These are phyloP conservation scores for Ramphastos sulfuratus DNA, from an alignment of 2,113 vertebrate species.

Conservation along the genomic window DNA sequence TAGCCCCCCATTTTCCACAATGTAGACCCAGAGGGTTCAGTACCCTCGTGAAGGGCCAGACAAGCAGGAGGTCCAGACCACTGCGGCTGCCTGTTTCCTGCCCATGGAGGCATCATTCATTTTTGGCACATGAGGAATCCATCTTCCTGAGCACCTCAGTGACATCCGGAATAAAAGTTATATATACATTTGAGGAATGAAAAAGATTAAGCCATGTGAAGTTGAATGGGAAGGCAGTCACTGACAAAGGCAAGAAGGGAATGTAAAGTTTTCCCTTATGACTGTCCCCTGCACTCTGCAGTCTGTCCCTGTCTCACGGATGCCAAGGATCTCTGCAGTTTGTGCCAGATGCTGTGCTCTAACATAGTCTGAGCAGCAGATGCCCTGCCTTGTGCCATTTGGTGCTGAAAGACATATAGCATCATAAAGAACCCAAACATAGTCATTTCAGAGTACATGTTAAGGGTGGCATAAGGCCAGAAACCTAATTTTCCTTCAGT, in stretches of 20 bases:
- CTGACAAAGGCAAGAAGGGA: background rate
- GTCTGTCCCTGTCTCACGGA: background rate
- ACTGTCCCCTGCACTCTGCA: background rate
- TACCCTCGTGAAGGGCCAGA: background rate
- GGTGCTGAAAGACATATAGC: background rate
- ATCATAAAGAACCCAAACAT: background rate
- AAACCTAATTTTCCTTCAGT: background rate
- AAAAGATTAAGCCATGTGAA: background rate
- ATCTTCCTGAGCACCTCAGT: background rate
- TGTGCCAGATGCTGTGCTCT: background rate
- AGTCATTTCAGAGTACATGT: background rate
- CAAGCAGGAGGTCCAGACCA: background rate
- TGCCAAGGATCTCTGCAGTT: background rate
- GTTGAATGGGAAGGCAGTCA: background rate
- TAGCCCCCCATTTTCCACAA: background rate
- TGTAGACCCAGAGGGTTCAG: background rate
- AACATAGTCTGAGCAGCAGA: background rate
- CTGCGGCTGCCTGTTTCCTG: fast-evolving
- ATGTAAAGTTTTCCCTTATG: background rate
- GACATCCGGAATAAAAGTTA: background rate
- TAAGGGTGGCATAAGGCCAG: background rate
- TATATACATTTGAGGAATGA: background rate
- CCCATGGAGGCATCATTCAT: background rate
- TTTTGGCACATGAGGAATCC: background rate
- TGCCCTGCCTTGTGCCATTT: background rate